Conservation (phyloP, 35 echinoderm and acorn worm genomes). For the Anneissia japonica region DNA sequence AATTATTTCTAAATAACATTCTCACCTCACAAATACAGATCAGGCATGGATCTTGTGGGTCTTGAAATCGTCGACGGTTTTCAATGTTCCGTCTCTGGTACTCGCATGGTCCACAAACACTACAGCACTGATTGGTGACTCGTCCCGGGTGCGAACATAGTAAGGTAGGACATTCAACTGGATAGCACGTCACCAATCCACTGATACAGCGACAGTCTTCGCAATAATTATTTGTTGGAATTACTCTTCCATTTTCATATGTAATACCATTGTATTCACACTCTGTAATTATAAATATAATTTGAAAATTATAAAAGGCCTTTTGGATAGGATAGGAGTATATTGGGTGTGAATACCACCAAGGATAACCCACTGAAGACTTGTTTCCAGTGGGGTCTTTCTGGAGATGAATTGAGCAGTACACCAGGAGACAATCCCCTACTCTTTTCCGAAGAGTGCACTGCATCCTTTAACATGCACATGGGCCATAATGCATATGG, state of each 20-base stretch:
- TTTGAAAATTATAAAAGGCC: no score
- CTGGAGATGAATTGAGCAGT: no score
- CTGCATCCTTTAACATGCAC: no score
- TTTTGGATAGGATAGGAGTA: no score
- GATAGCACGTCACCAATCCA: slow-evolving; percentile 17
- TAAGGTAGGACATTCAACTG: slow-evolving; percentile 6
- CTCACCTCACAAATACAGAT: slow-evolving; percentile 72
- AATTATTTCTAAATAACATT: background rate
- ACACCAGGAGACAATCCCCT: no score
- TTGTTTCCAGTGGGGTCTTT: no score
- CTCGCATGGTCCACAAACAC: slow-evolving; percentile 60
- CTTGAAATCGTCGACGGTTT: slow-evolving; percentile 53
- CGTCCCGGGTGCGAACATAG: slow-evolving; percentile 65
- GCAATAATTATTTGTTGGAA: slow-evolving; percentile 76
- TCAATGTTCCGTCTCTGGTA: slow-evolving; percentile 38
- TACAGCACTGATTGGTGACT: slow-evolving; percentile 43
- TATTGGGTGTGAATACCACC: no score
- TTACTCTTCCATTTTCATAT: slow-evolving; percentile 54
- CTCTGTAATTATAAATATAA: no score
- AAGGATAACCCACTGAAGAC: no score
- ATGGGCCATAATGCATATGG: no score
- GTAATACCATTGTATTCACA: slow-evolving; percentile 66
- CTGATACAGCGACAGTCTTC: slow-evolving; percentile 62
- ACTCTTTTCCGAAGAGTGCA: no score
- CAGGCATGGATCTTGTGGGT: slow-evolving; percentile 57